These are phyloP conservation scores for Ctenochaetus hawaiiensis DNA, from an alignment of 2,797 vertebrate species.

Conservation along the genomic window DNA sequence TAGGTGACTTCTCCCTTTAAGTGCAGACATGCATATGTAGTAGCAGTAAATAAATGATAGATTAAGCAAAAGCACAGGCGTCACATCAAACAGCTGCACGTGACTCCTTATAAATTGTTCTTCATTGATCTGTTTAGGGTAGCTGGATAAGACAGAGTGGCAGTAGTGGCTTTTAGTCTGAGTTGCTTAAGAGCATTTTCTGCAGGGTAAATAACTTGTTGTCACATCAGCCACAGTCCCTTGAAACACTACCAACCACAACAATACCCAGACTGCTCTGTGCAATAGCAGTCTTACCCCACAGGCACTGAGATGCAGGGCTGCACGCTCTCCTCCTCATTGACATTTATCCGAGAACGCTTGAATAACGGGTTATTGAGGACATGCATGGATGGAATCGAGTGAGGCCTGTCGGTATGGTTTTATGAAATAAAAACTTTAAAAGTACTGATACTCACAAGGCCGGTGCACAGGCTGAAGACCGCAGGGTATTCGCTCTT, in stretches of 20 bases:
- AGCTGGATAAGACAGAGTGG: no score
- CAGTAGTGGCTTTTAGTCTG: no score
- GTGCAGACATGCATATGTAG: no score
- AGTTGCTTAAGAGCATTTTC: constrained; percentile 22
- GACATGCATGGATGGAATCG: constrained; percentile 44
- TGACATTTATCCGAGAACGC: constrained; percentile 56
- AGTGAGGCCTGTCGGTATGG: constrained; percentile 28
- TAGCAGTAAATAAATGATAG: no score
- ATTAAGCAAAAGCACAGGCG: no score
- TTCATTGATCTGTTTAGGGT: no score
- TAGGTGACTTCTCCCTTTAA: no score
- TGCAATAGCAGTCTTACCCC: constrained; percentile 40
- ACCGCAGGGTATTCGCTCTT: constrained; percentile 86
- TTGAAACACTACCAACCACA: not conserved
- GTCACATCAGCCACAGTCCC: no score
- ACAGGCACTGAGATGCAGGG: constrained; percentile 22
- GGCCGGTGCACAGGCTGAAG: constrained; percentile 95
- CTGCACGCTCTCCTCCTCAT: constrained; percentile 29
- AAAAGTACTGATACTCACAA: constrained; percentile 86
- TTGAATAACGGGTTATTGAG: constrained; percentile 37
- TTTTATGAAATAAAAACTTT: constrained; percentile 16
- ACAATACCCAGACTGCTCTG: no score
- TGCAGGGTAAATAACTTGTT: constrained; percentile 1
- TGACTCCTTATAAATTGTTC: no score
- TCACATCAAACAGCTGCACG: no score